Conservation (phyloP, 2,888 invertebrate species). For the Phyto melanocephala region DNA sequence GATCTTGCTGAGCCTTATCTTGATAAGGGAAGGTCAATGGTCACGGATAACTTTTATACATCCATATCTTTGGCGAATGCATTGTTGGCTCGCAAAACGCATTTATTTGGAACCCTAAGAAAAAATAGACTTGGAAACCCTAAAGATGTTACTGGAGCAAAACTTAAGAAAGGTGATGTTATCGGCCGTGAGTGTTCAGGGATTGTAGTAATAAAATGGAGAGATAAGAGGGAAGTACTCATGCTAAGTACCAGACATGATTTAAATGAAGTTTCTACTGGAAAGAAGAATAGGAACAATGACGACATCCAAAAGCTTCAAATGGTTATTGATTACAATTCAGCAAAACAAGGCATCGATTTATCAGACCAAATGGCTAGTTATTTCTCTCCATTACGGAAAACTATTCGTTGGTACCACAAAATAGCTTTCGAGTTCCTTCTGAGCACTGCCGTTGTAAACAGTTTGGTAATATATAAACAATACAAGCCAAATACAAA, state of each 20-base stretch:
- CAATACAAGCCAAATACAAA: conserved; percentile 8
- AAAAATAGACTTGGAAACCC: neutral
- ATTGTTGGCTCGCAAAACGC: neutral
- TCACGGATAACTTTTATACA: neutral
- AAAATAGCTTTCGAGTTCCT: conserved; percentile 24
- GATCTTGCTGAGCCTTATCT: conserved; percentile 1
- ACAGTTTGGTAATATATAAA: conserved; percentile 20
- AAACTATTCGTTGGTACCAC: conserved; percentile 17
- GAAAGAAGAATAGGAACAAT: neutral
- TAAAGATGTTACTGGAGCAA: neutral
- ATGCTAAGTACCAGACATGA: conserved; percentile 20
- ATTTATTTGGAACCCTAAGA: neutral
- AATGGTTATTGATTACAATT: neutral
- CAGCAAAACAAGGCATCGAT: conserved; percentile 15
- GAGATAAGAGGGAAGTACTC: conserved; percentile 1
- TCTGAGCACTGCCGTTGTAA: neutral
- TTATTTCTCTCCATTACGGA: conserved; percentile 38
- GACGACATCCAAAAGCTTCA: neutral
- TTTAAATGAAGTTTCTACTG: conserved; percentile 20
- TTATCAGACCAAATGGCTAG: conserved; percentile 25
- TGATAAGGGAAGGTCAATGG: conserved; percentile 27
- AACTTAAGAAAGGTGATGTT: neutral
- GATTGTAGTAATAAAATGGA: neutral
- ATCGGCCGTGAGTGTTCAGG: neutral
- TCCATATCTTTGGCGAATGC: neutral